Evolutionary conservation across 2,113 vertebrate genomes (phyloP).

Genomic region (Gavia stellata): DNA sequence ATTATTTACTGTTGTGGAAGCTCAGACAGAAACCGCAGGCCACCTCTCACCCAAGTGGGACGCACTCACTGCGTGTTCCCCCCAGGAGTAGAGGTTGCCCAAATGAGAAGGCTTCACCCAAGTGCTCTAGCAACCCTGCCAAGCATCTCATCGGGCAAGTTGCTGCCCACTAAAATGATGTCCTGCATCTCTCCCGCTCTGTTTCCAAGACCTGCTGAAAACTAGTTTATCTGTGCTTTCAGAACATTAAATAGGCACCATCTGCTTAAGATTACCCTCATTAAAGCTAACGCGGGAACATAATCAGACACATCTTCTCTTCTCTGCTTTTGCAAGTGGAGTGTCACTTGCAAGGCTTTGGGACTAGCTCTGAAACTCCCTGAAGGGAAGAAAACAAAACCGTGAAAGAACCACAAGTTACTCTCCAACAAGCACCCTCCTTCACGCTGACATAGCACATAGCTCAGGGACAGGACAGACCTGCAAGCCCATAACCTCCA

Average conservation of each 20-base stretch:
- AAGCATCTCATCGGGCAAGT: not conserved
- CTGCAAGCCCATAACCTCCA: not conserved
- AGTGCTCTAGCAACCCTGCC: not conserved
- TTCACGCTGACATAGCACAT: not conserved
- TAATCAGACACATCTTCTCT: not conserved
- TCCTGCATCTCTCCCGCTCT: not conserved
- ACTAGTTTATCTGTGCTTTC: not conserved
- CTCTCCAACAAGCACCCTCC: not conserved
- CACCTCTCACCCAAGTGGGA: not conserved
- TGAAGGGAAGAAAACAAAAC: not conserved
- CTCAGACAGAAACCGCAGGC: not conserved
- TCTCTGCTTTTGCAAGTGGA: not conserved
- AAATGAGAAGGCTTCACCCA: not conserved
- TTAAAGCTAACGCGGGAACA: not conserved
- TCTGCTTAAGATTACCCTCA: conserved; percentile 13
- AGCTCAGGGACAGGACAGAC: not conserved
- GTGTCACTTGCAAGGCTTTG: not conserved
- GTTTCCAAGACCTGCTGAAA: not conserved
- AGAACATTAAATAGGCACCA: not conserved
- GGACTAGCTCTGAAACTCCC: not conserved
- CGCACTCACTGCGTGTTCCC: rapidly evolving
- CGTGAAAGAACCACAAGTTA: not conserved
- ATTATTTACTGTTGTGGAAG: conserved; percentile 30
- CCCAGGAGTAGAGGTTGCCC: not conserved
- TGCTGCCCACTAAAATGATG: not conserved